phyloP scores from a whole-genome alignment of 2,113 vertebrate species.

The Apaloderma vittatum region DNA sequence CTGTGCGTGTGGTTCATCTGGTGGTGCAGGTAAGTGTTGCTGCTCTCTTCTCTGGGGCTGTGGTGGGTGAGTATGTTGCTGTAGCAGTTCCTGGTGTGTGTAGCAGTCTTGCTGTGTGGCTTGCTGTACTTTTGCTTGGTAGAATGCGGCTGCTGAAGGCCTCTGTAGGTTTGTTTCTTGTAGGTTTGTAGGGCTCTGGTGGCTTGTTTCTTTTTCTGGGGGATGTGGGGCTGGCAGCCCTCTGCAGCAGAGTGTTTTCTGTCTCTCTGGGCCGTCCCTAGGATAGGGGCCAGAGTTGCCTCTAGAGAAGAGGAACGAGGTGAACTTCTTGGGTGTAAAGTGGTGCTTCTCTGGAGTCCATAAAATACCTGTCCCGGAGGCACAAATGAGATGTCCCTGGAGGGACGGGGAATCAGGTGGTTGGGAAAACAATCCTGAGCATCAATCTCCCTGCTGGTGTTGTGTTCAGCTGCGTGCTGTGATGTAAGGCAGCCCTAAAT shows the following conservation, averaged over 20 bases:
- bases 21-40: not conserved
- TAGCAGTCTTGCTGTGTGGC: not conserved
- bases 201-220: not conserved
- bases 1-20: fast-evolving
- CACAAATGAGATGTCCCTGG: not conserved
- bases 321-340: not conserved
- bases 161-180: too few species aligned
- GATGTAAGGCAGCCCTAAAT: constrained; percentile 2
- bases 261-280: not conserved
- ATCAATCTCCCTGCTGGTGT: not conserved
- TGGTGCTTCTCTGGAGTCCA: not conserved
- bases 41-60: not conserved
- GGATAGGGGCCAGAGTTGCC: not conserved
- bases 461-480: not conserved
- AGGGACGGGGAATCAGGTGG: not conserved
- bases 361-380: not conserved
- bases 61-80: not conserved
- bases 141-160: fast-evolving
- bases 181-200: not conserved
- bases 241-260: not conserved
- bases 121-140: not conserved
- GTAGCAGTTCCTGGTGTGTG: fast-evolving
- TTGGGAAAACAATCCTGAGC: not conserved
- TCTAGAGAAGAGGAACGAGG: not conserved
- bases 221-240: not conserved